Evolutionary conservation across 2,113 vertebrate genomes (phyloP).

Genomic region (Mobula birostris): DNA sequence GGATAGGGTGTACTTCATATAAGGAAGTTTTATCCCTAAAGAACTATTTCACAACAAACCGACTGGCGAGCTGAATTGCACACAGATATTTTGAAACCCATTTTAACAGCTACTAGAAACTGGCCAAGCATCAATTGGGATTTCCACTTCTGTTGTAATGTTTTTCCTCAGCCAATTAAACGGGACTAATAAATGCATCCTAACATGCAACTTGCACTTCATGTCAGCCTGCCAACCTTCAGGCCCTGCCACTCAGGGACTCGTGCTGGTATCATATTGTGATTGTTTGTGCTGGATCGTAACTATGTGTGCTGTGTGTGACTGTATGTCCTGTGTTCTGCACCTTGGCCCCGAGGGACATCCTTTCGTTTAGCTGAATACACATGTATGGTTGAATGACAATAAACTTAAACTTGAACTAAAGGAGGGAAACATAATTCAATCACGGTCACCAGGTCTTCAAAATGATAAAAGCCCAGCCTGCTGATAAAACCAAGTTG

Average conservation of each 20-base stretch:
- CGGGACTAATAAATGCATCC: background rate
- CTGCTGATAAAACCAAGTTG: background rate
- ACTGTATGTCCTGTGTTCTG: too few relatives aligned
- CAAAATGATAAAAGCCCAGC: background rate
- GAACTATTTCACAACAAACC: background rate
- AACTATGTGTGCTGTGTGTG: too few relatives aligned
- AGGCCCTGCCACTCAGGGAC: too few relatives aligned
- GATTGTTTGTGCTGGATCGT: too few relatives aligned
- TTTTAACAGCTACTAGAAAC: background rate
- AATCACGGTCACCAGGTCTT: background rate
- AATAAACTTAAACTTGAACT: too few relatives aligned
- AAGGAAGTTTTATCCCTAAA: background rate
- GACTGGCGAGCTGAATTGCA: background rate
- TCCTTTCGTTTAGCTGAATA: too few relatives aligned
- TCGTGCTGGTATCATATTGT: too few relatives aligned
- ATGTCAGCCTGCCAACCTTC: too few relatives aligned
- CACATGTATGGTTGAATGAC: too few relatives aligned
- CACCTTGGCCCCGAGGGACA: too few relatives aligned
- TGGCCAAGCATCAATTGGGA: background rate
- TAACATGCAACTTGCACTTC: too few relatives aligned
- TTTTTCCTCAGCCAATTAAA: background rate
- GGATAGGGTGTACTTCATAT: too few relatives aligned
- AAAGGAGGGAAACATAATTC: background rate
- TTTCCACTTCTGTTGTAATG: background rate
- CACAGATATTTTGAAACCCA: background rate